Evolutionary conservation across 2,113 vertebrate genomes (phyloP), one percentile per base, ranked within the genome.

Genomic region (Pungitius pungitius): DNA sequence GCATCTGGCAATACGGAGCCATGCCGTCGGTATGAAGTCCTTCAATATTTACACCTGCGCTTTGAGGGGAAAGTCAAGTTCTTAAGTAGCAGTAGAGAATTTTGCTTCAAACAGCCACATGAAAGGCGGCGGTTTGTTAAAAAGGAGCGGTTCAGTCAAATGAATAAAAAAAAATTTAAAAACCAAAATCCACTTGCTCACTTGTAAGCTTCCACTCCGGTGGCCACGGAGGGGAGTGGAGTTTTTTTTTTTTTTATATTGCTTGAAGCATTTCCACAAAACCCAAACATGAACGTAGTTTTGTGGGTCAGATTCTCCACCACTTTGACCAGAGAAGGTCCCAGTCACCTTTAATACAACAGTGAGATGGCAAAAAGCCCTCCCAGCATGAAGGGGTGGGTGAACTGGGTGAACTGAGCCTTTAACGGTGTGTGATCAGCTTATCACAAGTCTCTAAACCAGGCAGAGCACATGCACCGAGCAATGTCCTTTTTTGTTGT

Each of bases 401-500:
- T 30, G 30, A 43, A 13, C 17, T 39, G 70, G 51, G 22, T 33
- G 47, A 75, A 71, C 45, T 27, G 12, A 40, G 56, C 55, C 61
- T 61, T 75, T 54, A 51, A 73, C 55, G n/a, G n/a, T n/a, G 52
- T 74, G 14, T 12, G 22, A 60, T 64, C 17, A 42, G 40, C 52
- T 60, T 10, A 30, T 43, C 30, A 73, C 12, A 78, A 43, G 14
- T 22, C 26, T 63, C 55, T 47, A 67, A 70, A 81, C 66, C 77
- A 73, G 45, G 64, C 57, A 66, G 69, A 79, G 71, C 75, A 79
- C 88, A 89, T 91, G 88, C 90, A 86, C 22, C 0, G 17, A 64
- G 17, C 30, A 35, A 71, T 22, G 56, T 27, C 45, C 30, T 30
- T 55, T 43, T 52, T 70, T 58, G 17, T 57, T 39, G 47, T 51